Conservation (phyloP, 2,797 vertebrate genomes). For the Podarcis siculus region DNA sequence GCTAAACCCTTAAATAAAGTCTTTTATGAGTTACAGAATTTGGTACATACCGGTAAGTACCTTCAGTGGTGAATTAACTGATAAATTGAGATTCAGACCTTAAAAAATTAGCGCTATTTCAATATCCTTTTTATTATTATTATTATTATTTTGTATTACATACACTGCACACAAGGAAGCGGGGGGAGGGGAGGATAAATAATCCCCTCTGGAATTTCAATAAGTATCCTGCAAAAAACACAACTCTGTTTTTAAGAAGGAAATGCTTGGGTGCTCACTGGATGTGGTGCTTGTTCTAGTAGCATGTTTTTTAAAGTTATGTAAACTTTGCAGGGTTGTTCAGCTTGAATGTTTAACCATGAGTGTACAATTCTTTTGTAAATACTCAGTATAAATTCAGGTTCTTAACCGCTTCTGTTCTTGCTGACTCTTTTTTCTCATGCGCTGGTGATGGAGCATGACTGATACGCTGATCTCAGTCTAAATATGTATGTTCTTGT, state of each 20-base stretch:
- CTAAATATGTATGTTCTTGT: neutral
- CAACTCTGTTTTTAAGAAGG: neutral
- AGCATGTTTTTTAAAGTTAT: neutral
- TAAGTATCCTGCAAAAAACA: neutral
- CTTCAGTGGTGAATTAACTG: neutral
- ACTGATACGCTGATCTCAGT: neutral
- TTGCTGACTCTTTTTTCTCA: neutral
- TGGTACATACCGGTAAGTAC: neutral
- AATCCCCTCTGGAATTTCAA: neutral
- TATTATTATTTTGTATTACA: too few relatives aligned
- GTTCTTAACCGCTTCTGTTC: neutral
- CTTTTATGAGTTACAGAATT: conserved; percentile 46
- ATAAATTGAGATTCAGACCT: neutral
- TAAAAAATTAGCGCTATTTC: conserved; percentile 22
- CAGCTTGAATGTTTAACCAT: neutral
- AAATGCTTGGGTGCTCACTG: neutral
- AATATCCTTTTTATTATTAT: too few relatives aligned
- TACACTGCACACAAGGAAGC: too few relatives aligned
- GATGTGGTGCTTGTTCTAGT: neutral
- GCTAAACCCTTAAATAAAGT: conserved; percentile 58
- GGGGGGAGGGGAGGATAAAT: neutral
- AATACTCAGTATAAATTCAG: neutral
- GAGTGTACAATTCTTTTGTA: neutral
- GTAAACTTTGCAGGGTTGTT: neutral
- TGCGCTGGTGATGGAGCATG: neutral